Evolutionary conservation across 2,113 vertebrate species (phyloP), one percentile per base, ranked within the genome.

Genomic region (Otis tarda): DNA sequence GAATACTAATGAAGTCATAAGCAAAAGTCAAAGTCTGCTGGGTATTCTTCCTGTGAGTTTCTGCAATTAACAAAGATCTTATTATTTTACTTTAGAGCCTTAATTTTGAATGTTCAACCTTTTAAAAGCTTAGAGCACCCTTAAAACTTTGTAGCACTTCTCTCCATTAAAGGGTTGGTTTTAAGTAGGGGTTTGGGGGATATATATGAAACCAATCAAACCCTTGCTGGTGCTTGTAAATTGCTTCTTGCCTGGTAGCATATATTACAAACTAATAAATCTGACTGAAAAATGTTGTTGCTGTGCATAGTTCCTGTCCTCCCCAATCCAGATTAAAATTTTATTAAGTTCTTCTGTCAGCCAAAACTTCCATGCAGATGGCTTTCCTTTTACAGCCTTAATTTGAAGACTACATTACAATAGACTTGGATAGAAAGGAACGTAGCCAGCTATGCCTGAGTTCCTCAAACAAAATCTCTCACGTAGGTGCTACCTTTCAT

Each of bases 221-320:
- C 53, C 52, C 28, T 84, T 87, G 25, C 49, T 70, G 33, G 41
- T 87, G 27, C 17, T 59, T 96, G 64, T 95, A 65, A 88, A 67
- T 64, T 76, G 41, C 79, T 95, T 86, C 59, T 94, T 83, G 28
- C 31, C 33, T 89, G 27, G 17, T 68, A 83, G 61, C 12, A 41
- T 83, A 28, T 28, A 53, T 52, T 92, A 39, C 49, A 79, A 92
- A 77, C 23, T 70, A 97, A 97, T 97, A 95, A 97, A 97, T 75
- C 27, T 83, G 28, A 83, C 43, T 71, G 56, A 64, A 95, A 95
- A 74, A 64, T 41, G 7, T 63, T 89, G 47, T 50, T 93, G 27
- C 33, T 61, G 13, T 75, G 61, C 39, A 45, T 35, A 49, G 25
- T 79, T 89, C 18, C 30, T 86, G 21, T 85, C 67, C 12, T 91